A percentile compares a stretch with the other conserved stretches of the same genome.
phyloP scores from a whole-genome alignment of 2,113 vertebrate genomes.

The Ceyx melanurus region DNA sequence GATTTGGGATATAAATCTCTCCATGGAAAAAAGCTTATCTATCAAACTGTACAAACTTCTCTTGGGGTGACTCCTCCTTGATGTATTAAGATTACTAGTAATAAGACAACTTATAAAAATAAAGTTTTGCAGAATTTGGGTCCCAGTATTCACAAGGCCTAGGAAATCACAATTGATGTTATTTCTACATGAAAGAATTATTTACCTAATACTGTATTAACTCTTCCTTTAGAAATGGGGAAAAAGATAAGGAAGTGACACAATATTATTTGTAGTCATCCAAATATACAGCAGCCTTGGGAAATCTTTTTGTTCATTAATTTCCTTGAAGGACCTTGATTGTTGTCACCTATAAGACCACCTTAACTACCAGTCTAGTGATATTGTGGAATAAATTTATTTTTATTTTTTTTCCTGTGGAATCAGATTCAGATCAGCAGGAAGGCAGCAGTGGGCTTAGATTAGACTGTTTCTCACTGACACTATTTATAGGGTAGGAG shows the following conservation, averaged over 20 bases:
- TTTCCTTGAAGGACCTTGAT: background rate
- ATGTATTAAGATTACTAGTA: background rate
- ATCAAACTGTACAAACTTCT: background rate
- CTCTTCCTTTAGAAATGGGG: background rate
- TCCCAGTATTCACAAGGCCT: background rate
- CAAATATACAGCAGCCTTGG: background rate
- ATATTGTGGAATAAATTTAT: background rate
- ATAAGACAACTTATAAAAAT: background rate
- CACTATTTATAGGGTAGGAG: background rate
- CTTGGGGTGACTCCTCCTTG: background rate
- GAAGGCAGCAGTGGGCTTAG: background rate
- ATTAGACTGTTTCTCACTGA: background rate
- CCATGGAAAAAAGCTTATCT: background rate
- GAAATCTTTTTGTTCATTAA: background rate
- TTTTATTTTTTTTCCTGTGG: background rate
- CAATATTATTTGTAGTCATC: background rate
- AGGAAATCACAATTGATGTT: background rate
- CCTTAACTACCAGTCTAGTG: background rate
- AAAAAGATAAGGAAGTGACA: background rate
- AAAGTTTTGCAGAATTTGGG: background rate
- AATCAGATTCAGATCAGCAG: background rate
- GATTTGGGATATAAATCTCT: background rate
- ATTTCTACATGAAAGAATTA: background rate
- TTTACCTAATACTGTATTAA: background rate
- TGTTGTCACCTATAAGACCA: background rate